A percentile compares a stretch with the other conserved stretches of the same genome.
phyloP scores from a whole-genome alignment of 1,140 invertebrate species.

The Heliconius congener region DNA sequence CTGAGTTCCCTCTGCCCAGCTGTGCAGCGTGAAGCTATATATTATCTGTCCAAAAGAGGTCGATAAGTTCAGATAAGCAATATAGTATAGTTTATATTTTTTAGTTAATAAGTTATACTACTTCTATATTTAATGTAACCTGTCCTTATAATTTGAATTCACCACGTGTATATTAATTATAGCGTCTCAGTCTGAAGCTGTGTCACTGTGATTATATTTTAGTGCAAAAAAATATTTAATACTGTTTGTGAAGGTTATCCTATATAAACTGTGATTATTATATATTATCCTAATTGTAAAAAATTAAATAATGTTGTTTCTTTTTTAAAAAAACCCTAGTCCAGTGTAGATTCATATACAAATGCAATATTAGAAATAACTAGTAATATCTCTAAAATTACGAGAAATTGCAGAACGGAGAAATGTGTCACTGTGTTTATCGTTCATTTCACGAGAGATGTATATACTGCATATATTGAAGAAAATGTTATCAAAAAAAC shows the following conservation, averaged over 20 bases:
- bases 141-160: background rate
- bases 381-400: background rate
- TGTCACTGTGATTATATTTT: constrained; percentile 4
- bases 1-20: too few relatives aligned
- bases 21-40: too few relatives aligned
- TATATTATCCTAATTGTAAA: background rate
- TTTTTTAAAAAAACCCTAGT: background rate
- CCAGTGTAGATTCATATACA: too few relatives aligned
- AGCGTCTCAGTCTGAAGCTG: background rate
- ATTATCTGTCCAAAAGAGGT: too few relatives aligned
- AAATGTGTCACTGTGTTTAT: too few relatives aligned
- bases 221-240: constrained; percentile 4
- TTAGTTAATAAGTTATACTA: background rate
- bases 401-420: too few relatives aligned
- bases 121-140: background rate
- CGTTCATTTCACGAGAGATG: too few relatives aligned
- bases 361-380: too few relatives aligned
- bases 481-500: too few relatives aligned
- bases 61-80: too few relatives aligned
- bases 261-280: background rate
- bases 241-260: background rate
- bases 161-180: background rate
- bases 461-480: too few relatives aligned
- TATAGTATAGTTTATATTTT: background rate
- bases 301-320: background rate